Base-by-base conservation (phyloP, 2,888 invertebrate species). In the Galerucella nymphaeae region DNA sequence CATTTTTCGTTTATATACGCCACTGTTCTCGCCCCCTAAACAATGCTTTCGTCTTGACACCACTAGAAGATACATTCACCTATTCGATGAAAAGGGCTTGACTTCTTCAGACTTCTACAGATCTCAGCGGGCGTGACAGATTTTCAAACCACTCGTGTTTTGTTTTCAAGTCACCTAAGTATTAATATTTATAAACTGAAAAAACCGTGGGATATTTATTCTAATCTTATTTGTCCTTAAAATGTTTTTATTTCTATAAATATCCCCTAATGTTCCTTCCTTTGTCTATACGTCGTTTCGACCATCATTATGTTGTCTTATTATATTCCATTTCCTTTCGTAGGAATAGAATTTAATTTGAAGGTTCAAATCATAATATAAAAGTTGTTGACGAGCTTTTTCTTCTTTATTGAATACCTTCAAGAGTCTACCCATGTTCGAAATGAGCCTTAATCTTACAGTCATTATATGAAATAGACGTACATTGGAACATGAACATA, bases 11-110 rank as follows among this genome's bases (percentile, higher is more conserved):
- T 30, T 8, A 30, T 45, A 45, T 45, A 55, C 66, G 66, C 16
- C 55, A 50, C 41, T 55, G 48, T 45, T 63, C 45, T 63, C 65
- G 58, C 62, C 65, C 66, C 67, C 66, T 38, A 42, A 53, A 66
- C 71, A 61, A 61, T 66, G 66, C 30, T 55, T 16, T 62, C 69
- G 53, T 41, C 62, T 61, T 61, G 66, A 71, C 61, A 62, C 62
- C 66, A 71, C 71, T 71, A 61, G 66, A 71, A 62, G 61, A 62
- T 66, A 20, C 66, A 38, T 71, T 71, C 71, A 66, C 71, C 71
- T 53, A 71, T 69, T 62, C 57, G 57, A 61, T 59, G 66, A 66
- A 66, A 55, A 66, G 71, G 71, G 66, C 66, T 71, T 18, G 71
- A 69, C 69, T 62, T 62, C 69, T 61, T 62, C 61, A 55, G 68